A percentile compares a stretch with the other conserved stretches of the same genome.
phyloP scores from a whole-genome alignment of 2,888 invertebrate species.

The Protodeltote pygarga region DNA sequence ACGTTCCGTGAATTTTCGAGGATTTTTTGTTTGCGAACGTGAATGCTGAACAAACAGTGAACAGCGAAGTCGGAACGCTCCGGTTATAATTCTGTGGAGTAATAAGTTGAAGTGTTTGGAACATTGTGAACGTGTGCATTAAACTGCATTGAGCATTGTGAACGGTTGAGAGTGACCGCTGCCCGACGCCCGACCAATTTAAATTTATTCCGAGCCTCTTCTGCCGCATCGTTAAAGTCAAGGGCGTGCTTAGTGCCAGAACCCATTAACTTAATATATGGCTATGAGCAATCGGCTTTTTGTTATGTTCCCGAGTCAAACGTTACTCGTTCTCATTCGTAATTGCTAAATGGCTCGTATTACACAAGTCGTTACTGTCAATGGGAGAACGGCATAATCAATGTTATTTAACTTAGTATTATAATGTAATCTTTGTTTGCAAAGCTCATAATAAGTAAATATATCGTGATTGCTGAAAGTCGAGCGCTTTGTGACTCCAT shows the following conservation, averaged over 20 bases:
- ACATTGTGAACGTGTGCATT: conserved; percentile 34
- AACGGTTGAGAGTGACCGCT: conserved; percentile 36
- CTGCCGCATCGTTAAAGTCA: conserved; percentile 74
- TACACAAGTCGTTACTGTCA: conserved; percentile 63
- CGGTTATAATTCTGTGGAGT: conserved; percentile 18
- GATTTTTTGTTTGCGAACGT: not conserved
- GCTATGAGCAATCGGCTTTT: conserved; percentile 72
- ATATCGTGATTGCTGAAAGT: conserved; percentile 7
- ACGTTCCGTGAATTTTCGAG: not conserved
- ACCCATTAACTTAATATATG: conserved; percentile 78
- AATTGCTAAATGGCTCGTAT: conserved; percentile 70
- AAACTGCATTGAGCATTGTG: conserved; percentile 41
- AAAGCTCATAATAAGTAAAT: conserved; percentile 22
- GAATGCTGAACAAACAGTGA: conserved; percentile 3
- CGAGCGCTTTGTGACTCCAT: not conserved
- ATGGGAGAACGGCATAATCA: conserved; percentile 48
- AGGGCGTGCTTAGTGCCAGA: conserved; percentile 73
- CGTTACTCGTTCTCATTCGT: conserved; percentile 59
- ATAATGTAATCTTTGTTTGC: conserved; percentile 20
- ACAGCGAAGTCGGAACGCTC: conserved; percentile 1
- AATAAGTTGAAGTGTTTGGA: conserved; percentile 29
- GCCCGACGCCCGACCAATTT: conserved; percentile 63
- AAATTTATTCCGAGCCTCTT: conserved; percentile 75
- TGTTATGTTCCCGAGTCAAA: conserved; percentile 65
- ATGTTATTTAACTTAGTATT: conserved; percentile 45